A percentile compares a stretch with the other conserved stretches of the same genome.
phyloP scores from a whole-genome alignment of 2,113 vertebrate species.

The Cephalopterus ornatus region DNA sequence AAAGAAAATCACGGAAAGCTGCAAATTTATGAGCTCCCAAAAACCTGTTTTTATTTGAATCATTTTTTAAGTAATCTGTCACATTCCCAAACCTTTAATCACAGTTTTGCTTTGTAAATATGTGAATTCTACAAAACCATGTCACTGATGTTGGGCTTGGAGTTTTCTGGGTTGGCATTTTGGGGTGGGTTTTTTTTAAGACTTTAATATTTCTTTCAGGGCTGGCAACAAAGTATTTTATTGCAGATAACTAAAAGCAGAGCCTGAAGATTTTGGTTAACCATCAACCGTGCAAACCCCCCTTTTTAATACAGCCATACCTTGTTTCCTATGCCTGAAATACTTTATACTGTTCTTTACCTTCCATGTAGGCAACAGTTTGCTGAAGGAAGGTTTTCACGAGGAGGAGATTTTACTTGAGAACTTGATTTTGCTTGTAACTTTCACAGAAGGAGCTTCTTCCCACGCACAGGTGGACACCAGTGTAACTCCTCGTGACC shows the following conservation, averaged over 20 bases:
- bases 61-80: background rate
- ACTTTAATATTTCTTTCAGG: background rate
- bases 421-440: background rate
- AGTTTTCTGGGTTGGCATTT: background rate
- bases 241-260: background rate
- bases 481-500: background rate
- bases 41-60: background rate
- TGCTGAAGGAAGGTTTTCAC: background rate
- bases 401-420: background rate
- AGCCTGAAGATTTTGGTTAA: background rate
- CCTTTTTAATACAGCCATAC: background rate
- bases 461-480: background rate
- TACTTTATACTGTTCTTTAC: background rate
- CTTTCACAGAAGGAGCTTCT: background rate
- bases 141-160: background rate
- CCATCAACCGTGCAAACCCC: fast-evolving
- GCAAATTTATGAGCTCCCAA: background rate
- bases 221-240: background rate
- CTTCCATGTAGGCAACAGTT: background rate
- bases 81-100: background rate
- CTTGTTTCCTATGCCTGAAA: background rate
- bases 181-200: background rate
- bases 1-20: background rate
- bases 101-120: background rate
- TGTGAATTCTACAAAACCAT: background rate